Evolutionary conservation across 2,113 vertebrate species (phyloP).

Genomic region (Atrichornis clamosus): DNA sequence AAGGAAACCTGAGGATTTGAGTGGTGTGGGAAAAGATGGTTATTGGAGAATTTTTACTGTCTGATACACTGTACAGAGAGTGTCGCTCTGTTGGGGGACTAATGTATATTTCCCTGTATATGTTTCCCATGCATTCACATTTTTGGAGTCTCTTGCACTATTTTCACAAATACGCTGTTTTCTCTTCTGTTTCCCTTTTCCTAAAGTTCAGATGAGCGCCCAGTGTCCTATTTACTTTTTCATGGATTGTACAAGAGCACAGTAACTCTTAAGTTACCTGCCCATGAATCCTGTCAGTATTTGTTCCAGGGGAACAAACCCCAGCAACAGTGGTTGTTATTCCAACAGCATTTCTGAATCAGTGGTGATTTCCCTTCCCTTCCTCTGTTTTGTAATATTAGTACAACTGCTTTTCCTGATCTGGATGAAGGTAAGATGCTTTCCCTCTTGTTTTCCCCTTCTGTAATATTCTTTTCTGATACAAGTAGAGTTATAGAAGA

Average conservation of each 20-base stretch:
- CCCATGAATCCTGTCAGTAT: neutral
- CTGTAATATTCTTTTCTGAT: neutral
- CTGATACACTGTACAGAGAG: neutral
- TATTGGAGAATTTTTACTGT: neutral
- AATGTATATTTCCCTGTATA: neutral
- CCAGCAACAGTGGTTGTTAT: neutral
- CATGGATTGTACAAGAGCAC: neutral
- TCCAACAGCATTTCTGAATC: neutral
- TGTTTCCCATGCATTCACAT: neutral
- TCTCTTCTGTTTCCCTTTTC: neutral
- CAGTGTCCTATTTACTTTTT: neutral
- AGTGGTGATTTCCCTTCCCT: neutral
- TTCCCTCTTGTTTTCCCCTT: neutral
- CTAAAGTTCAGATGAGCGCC: neutral
- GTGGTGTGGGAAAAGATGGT: neutral
- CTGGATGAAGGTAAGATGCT: neutral
- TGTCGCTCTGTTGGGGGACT: neutral
- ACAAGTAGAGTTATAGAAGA: neutral
- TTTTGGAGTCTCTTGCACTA: neutral
- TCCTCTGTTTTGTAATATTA: neutral
- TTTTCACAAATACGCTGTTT: rapidly evolving
- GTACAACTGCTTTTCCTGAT: neutral
- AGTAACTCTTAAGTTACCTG: neutral
- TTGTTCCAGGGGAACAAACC: neutral
- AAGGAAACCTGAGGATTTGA: neutral